Evolutionary conservation across 2,797 vertebrate species (phyloP), one percentile per base, ranked within the genome.

Genomic region (Liparis tanakae): DNA sequence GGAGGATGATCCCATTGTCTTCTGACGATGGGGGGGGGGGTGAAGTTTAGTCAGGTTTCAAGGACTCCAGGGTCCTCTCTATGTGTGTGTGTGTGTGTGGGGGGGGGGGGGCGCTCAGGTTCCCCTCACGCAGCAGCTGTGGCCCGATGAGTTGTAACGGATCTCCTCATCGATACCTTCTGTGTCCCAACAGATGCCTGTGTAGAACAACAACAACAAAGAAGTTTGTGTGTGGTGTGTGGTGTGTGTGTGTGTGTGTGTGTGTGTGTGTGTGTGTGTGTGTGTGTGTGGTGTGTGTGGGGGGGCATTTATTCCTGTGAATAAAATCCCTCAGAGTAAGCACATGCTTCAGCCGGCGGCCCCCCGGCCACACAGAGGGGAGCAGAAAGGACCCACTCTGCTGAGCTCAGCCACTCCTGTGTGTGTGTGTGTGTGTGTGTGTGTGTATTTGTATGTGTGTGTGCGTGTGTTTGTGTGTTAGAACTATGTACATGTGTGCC

Each of bases 291-390:
- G 6, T 9, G 43, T 12, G 44, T 7, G n/a, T 3, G 6, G 46
- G 87, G 90, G 82, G 88, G 73, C 81, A 76, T 93, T 90, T 91
- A 94, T 94, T 92, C 88, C 83, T 82, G 70, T 93, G 89, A 93
- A 93, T 90, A 90, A 94, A 95, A 96, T 92, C 92, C 90, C 84
- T 94, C 88, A 90, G 93, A 90, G 91, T 94, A 95, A 96, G 94
- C 94, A 94, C 88, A 95, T 93, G 90, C 86, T 94, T 95, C 90
- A 82, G 81, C 85, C 84, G 82, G 85, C 59, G 91, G 93, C 90
- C 91, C 92, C 93, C 90, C 82, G 67, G 92, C 44, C 90, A 94
- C 88, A 86, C 80, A 84, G 75, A 82, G 88, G 82, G 75, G 46
- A 12, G 65, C 64, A 83, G 72, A 90, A 87, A 82, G 87, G 89